Percentiles rank a stretch among this genome's conserved stretches.
Conservation (phyloP, 1,140 invertebrate species). For the Orius insidiosus region DNA sequence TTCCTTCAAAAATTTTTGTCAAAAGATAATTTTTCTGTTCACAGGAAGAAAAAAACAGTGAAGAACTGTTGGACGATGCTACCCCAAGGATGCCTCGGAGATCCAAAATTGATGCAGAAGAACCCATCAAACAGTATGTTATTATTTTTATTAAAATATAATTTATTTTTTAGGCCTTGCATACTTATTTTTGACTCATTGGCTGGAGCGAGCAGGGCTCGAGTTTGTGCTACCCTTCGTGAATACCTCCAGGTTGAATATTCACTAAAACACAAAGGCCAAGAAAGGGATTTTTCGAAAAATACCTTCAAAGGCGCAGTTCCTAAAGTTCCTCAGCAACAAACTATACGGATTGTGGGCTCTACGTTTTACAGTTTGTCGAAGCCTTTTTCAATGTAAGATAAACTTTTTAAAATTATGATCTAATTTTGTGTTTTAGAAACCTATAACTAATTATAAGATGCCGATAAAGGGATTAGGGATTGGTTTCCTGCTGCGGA, state of each 20-base stretch:
- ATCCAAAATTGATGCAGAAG: constrained; percentile 15
- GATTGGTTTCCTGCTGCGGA: constrained; percentile 60
- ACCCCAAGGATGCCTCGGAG: constrained; percentile 3
- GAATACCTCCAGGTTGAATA: constrained; percentile 85
- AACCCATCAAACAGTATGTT: constrained; percentile 40
- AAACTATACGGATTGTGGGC: constrained; percentile 92
- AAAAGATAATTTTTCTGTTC: background rate
- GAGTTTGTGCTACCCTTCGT: constrained; percentile 69
- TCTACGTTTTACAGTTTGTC: constrained; percentile 89
- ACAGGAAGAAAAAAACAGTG: constrained; percentile 8
- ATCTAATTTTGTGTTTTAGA: constrained; percentile 30
- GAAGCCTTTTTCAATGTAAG: constrained; percentile 79
- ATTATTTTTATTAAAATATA: constrained; percentile 8
- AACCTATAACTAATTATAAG: constrained; percentile 52
- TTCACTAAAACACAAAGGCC: constrained; percentile 47
- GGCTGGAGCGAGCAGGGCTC: constrained; percentile 54
- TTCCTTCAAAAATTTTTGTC: background rate
- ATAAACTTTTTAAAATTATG: constrained; percentile 9
- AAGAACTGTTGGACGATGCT: constrained; percentile 15
- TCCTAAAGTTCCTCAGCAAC: constrained; percentile 89
- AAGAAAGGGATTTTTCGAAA: constrained; percentile 49
- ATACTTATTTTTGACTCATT: constrained; percentile 92
- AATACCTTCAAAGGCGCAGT: constrained; percentile 64
- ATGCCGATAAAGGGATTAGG: constrained; percentile 56
- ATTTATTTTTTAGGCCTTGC: constrained; percentile 54